These are phyloP conservation scores for Zoanthus sociatus DNA, from an alignment of 92 coral and sea anemone genomes.

Conservation along the genomic window DNA sequence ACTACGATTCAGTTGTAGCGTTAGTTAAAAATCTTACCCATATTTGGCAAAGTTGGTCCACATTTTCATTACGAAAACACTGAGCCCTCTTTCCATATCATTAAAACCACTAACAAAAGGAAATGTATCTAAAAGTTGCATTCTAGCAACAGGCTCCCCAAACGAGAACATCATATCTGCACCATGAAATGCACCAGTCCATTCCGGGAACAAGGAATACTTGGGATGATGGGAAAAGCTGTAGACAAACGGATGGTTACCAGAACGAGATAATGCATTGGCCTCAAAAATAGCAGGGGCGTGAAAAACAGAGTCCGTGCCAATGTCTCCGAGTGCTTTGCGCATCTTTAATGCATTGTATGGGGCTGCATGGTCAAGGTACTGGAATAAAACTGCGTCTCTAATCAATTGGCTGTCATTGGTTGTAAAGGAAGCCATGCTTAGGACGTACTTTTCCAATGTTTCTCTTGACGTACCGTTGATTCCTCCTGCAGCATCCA, in stretches of 20 bases:
- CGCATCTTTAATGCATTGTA: slow-evolving; percentile 35
- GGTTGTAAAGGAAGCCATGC: not conserved
- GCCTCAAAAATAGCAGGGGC: slow-evolving; percentile 71
- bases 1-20: not conserved
- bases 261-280: slow-evolving; percentile 39
- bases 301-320: slow-evolving; percentile 35
- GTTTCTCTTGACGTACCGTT: slow-evolving; percentile 46
- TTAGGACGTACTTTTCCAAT: slow-evolving; percentile 19
- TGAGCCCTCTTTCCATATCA: slow-evolving; percentile 61
- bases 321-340: slow-evolving; percentile 35
- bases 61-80: not conserved
- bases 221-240: slow-evolving; percentile 42
- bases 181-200: slow-evolving; percentile 47
- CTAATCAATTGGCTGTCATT: slow-evolving; percentile 36
- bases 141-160: slow-evolving; percentile 42
- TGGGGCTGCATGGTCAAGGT: slow-evolving; percentile 4
- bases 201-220: slow-evolving; percentile 22
- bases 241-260: not conserved
- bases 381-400: slow-evolving; percentile 54
- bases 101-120: not conserved
- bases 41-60: not conserved
- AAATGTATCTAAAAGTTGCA: not conserved
- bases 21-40: slow-evolving; percentile 34
- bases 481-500: slow-evolving; percentile 24
- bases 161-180: slow-evolving; percentile 31